phyloP scores from a whole-genome alignment of 2,797 vertebrate species.

The Oreortyx pictus region DNA sequence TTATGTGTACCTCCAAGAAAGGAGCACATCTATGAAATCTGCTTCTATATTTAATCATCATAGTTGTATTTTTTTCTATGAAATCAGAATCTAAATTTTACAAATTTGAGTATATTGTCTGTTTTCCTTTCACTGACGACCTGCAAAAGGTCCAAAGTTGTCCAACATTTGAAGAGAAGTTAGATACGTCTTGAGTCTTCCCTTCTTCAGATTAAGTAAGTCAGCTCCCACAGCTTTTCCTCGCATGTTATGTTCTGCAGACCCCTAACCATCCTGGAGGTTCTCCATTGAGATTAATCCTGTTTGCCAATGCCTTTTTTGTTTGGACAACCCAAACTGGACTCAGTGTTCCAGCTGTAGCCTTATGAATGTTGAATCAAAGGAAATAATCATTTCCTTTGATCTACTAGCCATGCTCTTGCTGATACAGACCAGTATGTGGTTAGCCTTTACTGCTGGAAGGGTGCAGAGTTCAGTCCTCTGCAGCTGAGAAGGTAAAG shows the following conservation, averaged over 20 bases:
- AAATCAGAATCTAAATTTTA: neutral
- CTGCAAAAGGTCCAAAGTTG: neutral
- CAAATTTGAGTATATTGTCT: neutral
- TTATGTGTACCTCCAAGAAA: neutral
- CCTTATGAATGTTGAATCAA: slow-evolving; percentile 1
- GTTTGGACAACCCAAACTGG: neutral
- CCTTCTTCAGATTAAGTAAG: neutral
- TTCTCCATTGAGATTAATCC: neutral
- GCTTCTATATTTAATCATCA: neutral
- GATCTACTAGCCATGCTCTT: neutral
- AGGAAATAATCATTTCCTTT: neutral
- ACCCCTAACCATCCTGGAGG: neutral
- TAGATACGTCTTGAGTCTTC: neutral
- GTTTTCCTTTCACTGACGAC: neutral
- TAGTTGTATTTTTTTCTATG: neutral
- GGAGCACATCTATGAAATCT: neutral
- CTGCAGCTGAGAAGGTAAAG: slow-evolving; percentile 12
- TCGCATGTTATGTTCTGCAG: neutral
- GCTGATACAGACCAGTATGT: neutral
- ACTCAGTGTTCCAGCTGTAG: neutral
- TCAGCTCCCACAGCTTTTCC: neutral
- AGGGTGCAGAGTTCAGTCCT: neutral
- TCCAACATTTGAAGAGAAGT: neutral
- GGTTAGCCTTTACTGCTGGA: neutral
- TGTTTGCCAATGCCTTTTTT: neutral